Base-by-base conservation (phyloP, 2,797 vertebrate genomes). In the Philypnodon macrostomus region DNA sequence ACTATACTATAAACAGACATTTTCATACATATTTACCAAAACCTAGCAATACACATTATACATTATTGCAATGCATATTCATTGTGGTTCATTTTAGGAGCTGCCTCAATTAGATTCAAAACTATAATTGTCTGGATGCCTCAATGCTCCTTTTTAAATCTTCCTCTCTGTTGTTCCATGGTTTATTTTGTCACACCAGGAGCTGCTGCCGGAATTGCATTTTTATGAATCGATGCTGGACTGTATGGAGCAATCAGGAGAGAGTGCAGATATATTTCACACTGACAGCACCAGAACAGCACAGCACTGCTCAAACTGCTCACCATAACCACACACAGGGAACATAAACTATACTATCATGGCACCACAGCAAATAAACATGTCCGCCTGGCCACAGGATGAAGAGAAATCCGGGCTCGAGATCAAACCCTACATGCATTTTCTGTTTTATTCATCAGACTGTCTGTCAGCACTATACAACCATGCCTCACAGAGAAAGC, bases 181-280 rank as follows among this genome's bases (percentile, higher is more conserved):
- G 62, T 71, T 81, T 73, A 77, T 80, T 77, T 66, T 33, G 48
- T 73, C 51, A 63, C 50, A 62, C 57, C 56, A 7, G 24, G 35
- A 42, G 62, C 59, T 26, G 49, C 55, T 70, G 73, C 71, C 65
- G 65, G 71, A 76, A 82, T 70, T 87, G 83, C 73, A 76, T 84
- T 87, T 89, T 87, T 86, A 88, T 88, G 83, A 88, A 85, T 77
- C 75, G 77, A 51, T 49, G 66, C 40, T 66, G 80, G 70, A 49
- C 61, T 54, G 18, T 63, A 63, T 78, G 75, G 79, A 66, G 84
- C 85, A 87, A 87, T 89, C 84, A 80, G 67, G 67, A 65, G 62
- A 80, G 80, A 87, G 79, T 84, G 85, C 75, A 65, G 74, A 15
- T 23, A 87, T 89, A 85, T 88, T 85, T 89, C 83, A 88, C 64